These are phyloP conservation scores for Rattus rattus DNA, from an alignment of 2,113 vertebrate genomes.

Conservation along the genomic window DNA sequence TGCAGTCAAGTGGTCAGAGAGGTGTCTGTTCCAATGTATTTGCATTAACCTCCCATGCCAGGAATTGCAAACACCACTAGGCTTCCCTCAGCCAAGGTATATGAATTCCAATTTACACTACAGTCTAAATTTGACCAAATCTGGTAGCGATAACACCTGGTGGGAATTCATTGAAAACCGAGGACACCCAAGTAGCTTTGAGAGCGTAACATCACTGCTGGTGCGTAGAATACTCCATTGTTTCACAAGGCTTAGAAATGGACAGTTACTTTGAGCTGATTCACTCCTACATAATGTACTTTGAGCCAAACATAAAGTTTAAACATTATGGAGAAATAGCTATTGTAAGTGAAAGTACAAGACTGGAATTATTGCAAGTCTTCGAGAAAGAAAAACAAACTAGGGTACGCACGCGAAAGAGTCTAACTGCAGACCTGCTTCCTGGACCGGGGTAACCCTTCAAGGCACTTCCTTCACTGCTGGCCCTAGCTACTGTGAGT, in stretches of 20 bases:
- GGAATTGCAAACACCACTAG: not conserved
- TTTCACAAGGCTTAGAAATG: conserved; percentile 28
- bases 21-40: not conserved
- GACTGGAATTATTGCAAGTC: not conserved
- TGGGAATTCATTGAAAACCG: conserved; percentile 7
- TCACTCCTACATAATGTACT: not conserved
- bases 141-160: not conserved
- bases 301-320: not conserved
- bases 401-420: not conserved
- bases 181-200: conserved; percentile 46
- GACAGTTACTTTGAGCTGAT: conserved; percentile 30
- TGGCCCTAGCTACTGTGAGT: not conserved
- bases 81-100: not conserved
- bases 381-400: not conserved
- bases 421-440: not conserved
- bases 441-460: not conserved
- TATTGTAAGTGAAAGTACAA: conserved; percentile 49
- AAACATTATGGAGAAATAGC: not conserved
- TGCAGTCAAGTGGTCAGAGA: not conserved
- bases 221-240: not conserved
- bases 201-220: not conserved
- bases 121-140: not conserved
- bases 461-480: not conserved
- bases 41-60: not conserved
- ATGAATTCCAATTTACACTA: not conserved